Evolutionary conservation across 2,888 invertebrate genomes (phyloP), one percentile per base, ranked within the genome.

Genomic region (Diaphora mendica): DNA sequence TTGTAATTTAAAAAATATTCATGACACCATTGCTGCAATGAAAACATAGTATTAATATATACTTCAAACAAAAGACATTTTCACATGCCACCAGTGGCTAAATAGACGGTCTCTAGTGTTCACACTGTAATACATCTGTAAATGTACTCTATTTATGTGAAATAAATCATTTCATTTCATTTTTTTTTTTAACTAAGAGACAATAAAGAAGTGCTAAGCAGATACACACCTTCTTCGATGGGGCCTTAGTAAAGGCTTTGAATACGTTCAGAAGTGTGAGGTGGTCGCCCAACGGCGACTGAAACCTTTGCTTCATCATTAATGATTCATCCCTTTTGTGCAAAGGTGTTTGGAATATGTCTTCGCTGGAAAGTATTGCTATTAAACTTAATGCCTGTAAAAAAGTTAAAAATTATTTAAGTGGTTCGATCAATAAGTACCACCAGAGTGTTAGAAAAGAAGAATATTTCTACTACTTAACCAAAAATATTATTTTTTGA

Each of bases 181-280:
- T n/a, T n/a, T n/a, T n/a, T n/a, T n/a, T n/a, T n/a, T n/a, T n/a
- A n/a, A n/a, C n/a, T n/a, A n/a, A n/a, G n/a, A n/a, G 33, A 35
- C 35, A 35, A 35, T 44, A 64, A 42, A 44, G 8, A 64, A 2
- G 17, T 39, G 30, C 5, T 44, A 44, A 30, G 8, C 48, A 44
- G 35, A 35, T 70, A 85, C 84, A 59, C 68, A 97, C 96, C 93
- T 97, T 97, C 86, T 97, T 97, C 78, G 97, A 96, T 7, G 97
- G 96, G 0, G 97, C 96, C 87, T 97, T 97, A 83, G 96, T 96
- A 92, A 97, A 99, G 8, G 97, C 97, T 86, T 97, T 97, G 90
- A 97, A 99, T 59, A 99, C 97, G 91, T 99, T 99, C 23, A 99
- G 95, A 72, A 99, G 95, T 2, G 98, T 99, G 65, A 99, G 96